Percentiles rank a stretch among this genome's conserved stretches.
phyloP scores from a whole-genome alignment of 2,113 vertebrate species.

The Lycaon pictus region DNA sequence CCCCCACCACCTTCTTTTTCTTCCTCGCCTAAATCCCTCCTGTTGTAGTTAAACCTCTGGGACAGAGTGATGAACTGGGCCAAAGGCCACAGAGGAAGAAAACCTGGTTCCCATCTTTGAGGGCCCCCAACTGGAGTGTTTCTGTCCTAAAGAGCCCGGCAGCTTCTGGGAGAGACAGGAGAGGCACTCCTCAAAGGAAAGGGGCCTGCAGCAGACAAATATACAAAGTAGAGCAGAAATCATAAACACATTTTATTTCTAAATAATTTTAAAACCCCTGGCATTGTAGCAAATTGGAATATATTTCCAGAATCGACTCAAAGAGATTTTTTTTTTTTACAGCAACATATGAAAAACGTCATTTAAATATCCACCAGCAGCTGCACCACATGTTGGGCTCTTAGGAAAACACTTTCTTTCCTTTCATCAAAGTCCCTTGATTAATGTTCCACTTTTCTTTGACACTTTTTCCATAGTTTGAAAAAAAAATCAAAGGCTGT shows the following conservation, averaged over 20 bases:
- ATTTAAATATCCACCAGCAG: constrained; percentile 84
- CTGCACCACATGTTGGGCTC: constrained; percentile 81
- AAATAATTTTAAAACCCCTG: constrained; percentile 84
- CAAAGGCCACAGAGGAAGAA: constrained; percentile 3
- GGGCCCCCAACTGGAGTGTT: neutral
- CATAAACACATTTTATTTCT: constrained; percentile 86
- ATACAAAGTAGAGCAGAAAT: constrained; percentile 81
- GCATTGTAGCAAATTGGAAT: constrained; percentile 85
- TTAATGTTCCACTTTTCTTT: constrained; percentile 85
- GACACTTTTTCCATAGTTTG: constrained; percentile 84
- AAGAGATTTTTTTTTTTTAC: constrained; percentile 77
- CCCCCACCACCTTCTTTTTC: neutral
- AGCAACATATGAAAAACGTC: constrained; percentile 85
- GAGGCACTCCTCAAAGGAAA: constrained; percentile 65
- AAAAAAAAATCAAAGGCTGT: constrained; percentile 76
- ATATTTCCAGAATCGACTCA: constrained; percentile 83
- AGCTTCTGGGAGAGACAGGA: constrained; percentile 62
- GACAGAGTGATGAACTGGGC: too few species aligned
- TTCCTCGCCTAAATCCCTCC: neutral
- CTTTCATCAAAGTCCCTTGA: constrained; percentile 84
- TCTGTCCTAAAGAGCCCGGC: neutral
- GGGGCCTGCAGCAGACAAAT: constrained; percentile 73
- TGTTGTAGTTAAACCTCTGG: neutral
- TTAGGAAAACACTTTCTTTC: constrained; percentile 82
- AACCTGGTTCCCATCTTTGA: neutral